Evolutionary conservation across 2,797 vertebrate species (phyloP).

Genomic region (Xerus rutilus): DNA sequence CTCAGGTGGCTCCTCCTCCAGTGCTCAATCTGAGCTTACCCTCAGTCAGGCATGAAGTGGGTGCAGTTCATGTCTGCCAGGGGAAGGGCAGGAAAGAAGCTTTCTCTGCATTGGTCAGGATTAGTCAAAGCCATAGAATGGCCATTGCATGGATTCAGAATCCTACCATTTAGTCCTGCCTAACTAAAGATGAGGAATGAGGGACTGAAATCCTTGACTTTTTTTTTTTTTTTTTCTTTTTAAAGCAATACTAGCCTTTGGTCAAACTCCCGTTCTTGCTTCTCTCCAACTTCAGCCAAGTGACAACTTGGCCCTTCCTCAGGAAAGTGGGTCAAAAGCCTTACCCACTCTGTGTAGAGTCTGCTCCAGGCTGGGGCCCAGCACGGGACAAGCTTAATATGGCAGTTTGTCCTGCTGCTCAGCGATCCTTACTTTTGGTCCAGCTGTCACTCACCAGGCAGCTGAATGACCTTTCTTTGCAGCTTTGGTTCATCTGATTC

Average conservation of each 20-base stretch:
- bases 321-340: conserved; percentile 16
- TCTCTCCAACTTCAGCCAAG: background rate
- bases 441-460: background rate
- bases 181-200: background rate
- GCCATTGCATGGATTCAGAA: background rate
- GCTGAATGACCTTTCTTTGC: background rate
- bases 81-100: background rate
- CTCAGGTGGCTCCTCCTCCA: background rate
- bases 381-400: background rate
- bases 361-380: background rate
- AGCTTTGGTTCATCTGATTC: background rate
- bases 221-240: background rate
- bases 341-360: background rate
- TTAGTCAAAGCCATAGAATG: background rate
- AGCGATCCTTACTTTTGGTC: background rate
- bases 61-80: background rate
- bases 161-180: background rate
- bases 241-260: background rate
- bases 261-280: background rate
- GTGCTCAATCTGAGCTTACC: background rate
- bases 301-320: background rate
- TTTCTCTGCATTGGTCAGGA: background rate
- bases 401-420: conserved; percentile 51
- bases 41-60: background rate
- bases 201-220: background rate